Evolutionary conservation across 2,113 vertebrate genomes (phyloP).

Genomic region (Ellobius talpinus): DNA sequence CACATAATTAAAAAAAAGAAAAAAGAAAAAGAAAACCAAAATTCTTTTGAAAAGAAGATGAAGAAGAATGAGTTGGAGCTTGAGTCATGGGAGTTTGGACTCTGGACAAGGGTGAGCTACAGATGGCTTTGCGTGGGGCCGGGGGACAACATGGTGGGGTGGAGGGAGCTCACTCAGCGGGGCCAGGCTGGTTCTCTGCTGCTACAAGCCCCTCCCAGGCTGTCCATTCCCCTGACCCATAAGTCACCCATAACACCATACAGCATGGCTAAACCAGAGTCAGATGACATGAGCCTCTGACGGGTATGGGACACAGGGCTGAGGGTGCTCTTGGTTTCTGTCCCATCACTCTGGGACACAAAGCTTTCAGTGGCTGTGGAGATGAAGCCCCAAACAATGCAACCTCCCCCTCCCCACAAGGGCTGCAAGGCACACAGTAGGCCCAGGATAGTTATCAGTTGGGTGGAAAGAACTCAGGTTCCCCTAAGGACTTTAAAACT

Average conservation of each 20-base stretch:
- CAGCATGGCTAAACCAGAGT: not conserved
- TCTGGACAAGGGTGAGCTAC: not conserved
- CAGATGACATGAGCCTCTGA: fast-evolving
- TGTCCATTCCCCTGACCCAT: not conserved
- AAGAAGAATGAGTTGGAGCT: not conserved
- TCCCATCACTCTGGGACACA: fast-evolving
- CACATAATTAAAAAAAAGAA: not conserved
- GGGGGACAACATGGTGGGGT: too few species aligned
- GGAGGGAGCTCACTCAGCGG: too few species aligned
- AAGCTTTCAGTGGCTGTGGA: too few species aligned
- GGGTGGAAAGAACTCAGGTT: not conserved
- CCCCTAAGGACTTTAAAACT: not conserved
- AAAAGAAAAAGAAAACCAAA: not conserved
- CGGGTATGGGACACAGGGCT: not conserved
- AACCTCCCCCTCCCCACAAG: not conserved
- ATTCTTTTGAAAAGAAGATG: not conserved
- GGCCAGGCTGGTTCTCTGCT: not conserved
- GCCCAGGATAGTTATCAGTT: not conserved
- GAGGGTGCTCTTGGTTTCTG: not conserved
- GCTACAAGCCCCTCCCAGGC: not conserved
- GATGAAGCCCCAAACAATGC: not conserved
- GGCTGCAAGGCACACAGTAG: not conserved
- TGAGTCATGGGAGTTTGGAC: not conserved
- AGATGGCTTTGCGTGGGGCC: not conserved
- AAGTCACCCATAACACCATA: fast-evolving